Evolutionary conservation across 2,797 vertebrate genomes (phyloP), one percentile per base, ranked within the genome.

Genomic region (Oryzias sinensis): DNA sequence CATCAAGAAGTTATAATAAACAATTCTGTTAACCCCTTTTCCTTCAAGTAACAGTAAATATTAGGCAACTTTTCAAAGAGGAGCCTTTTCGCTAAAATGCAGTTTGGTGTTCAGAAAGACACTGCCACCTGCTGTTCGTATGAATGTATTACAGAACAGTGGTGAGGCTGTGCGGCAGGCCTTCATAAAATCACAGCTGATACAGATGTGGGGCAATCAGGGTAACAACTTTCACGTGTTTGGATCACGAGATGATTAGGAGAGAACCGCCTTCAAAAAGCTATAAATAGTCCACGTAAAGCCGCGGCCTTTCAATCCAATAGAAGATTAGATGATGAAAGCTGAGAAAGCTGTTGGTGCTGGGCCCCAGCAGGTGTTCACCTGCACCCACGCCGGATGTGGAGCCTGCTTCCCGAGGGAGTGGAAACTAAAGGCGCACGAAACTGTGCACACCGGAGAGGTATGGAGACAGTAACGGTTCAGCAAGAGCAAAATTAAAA

Each of bases 351-450:
- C 40, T 5, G 65, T 17, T 14, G 24, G 7, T 0, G 46, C 37
- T 4, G 61, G 69, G 5, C 42, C 29, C 1, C 43, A 33, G 51
- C 79, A 68, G 56, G 24, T 67, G 5, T 79, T 89, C 22, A 79
- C 54, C 33, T 94, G 93, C 59, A 5, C 59, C 1, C 65, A 80
- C 16, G 29, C 51, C 0, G 83, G 68, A 3, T 93, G 93, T 11
- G 83, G 67, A 0, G 90, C 90, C 0, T 83, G 82, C 1, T 93
- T 93, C 58, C 77, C 65, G 6, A 79, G 79, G 1, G 51, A 83
- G 43, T 82, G 91, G 89, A 79, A 82, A 25, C 77, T 92, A 29
- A 68, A 75, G 2, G 89, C 93, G 57, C 92, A 93, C 14, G 71
- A 89, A 61, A 78, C 70, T 0, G 70, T 68, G 27, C 93, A 93